Percentiles rank a stretch among this genome's conserved stretches.
Conservation (phyloP, 2,888 invertebrate species). For the Xylota sylvarum region DNA sequence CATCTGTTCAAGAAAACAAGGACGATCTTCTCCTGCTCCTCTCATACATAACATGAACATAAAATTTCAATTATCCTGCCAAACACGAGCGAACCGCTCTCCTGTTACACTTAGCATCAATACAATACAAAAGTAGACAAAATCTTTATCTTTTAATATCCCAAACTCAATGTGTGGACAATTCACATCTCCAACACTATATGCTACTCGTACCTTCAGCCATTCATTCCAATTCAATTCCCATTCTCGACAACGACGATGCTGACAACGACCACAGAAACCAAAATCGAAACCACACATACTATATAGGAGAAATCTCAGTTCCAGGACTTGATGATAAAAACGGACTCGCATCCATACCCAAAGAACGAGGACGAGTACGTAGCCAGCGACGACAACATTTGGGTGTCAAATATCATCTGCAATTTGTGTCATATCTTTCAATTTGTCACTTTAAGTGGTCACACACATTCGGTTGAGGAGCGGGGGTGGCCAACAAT, state of each 20-base stretch:
- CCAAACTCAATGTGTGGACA: slow-evolving; percentile 52
- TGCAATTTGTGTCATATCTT: slow-evolving; percentile 77
- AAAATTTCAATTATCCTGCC: slow-evolving; percentile 73
- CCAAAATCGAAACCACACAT: slow-evolving; percentile 66
- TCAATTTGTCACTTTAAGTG: slow-evolving; percentile 77
- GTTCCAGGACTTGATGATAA: slow-evolving; percentile 45
- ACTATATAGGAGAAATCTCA: slow-evolving; percentile 55
- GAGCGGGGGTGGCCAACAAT: slow-evolving; percentile 27
- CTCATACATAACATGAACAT: slow-evolving; percentile 49
- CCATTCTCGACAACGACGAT: slow-evolving; percentile 29
- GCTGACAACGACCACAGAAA: slow-evolving; percentile 55
- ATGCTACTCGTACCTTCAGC: slow-evolving; percentile 19
- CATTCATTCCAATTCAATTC: slow-evolving; percentile 68
- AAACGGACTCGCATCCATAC: slow-evolving; percentile 21
- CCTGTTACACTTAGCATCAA: slow-evolving; percentile 60
- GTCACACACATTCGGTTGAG: slow-evolving; percentile 64
- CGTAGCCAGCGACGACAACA: slow-evolving; percentile 64
- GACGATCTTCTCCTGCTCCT: slow-evolving; percentile 25
- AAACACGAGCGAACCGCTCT: slow-evolving; percentile 50
- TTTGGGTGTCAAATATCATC: slow-evolving; percentile 77
- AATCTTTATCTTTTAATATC: slow-evolving; percentile 68
- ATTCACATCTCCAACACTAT: slow-evolving; percentile 49
- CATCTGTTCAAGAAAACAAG: slow-evolving; percentile 26
- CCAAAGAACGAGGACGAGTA: slow-evolving; percentile 5
- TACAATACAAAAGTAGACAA: slow-evolving; percentile 46